Base-by-base conservation (phyloP, 2,888 invertebrate genomes). In the Sisyra terminalis region DNA sequence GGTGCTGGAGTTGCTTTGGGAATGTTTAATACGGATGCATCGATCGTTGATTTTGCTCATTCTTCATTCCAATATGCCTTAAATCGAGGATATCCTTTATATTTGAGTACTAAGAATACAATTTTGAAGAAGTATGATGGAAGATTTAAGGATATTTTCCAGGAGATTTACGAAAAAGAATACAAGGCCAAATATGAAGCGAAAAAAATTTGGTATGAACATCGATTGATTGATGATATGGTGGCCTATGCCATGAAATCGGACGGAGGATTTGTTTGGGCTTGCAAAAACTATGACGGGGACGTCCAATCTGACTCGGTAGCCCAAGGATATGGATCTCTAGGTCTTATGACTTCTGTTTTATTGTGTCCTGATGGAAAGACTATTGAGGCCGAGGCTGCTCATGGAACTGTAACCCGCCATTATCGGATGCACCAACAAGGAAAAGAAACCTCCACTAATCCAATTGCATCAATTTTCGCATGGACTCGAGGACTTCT, bases 281-380 rank as follows among this genome's bases (percentile, higher is more conserved):
- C 97, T 7, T 98, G 97, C 64, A 98, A 98, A 63, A 98, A 98
- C 64, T 98, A 98, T 59, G 97, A 98, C 57, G 97, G 97, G 34
- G 97, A 98, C 64, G 97, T 98, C 0, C 97, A 98, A 63, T 94
- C 93, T 0, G 97, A 98, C 63, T 88, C 93, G 1, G 89, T 98
- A 18, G 97, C 97, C 46, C 97, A 98, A 66, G 96, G 94, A 29
- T 89, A 83, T 53, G 89, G 97, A 10, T 96, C 94, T 1, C 69
- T 97, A 45, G 97, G 97, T 50, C 71, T 98, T 51, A 98, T 98
- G 98, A 98, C 97, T 1, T 94, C 93, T 10, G 97, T 98, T 1
- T 69, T 98, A 34, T 64, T 97, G 43, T 94, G 93, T 57, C 97
- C 97, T 3, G 97, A 98, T 67, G 97, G 97, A 18, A 92, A 89